phyloP scores from a whole-genome alignment of 2,113 vertebrate species.

The Xenopus laevis region DNA sequence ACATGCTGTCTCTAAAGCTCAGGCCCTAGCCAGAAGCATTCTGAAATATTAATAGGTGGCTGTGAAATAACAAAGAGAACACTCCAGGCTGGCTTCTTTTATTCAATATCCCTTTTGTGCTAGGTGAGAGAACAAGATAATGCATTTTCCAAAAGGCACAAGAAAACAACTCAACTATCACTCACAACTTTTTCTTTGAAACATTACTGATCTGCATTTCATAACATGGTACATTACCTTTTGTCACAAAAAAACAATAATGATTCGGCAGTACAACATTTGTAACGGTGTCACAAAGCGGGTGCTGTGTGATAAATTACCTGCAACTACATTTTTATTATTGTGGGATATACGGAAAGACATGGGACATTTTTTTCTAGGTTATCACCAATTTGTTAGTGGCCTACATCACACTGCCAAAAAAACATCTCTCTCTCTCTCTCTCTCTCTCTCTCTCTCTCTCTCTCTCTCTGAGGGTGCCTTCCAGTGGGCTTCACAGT shows the following conservation, averaged over 20 bases:
- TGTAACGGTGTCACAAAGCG: not conserved
- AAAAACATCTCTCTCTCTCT: no score
- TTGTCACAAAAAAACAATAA: constrained; percentile 17
- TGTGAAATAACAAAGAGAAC: constrained; percentile 18
- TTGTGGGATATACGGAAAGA: not conserved
- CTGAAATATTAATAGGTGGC: constrained; percentile 19
- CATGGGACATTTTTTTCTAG: not conserved
- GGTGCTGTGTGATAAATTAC: not conserved
- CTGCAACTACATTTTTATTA: not conserved
- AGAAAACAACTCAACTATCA: not conserved
- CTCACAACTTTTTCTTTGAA: constrained; percentile 7
- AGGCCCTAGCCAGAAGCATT: constrained; percentile 1
- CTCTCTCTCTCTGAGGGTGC: not conserved
- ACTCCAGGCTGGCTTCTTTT: constrained; percentile 12
- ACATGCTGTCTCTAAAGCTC: constrained; percentile 1
- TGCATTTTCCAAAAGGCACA: not conserved
- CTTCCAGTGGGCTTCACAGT: constrained; percentile 13
- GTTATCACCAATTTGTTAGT: not conserved
- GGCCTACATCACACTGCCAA: not conserved
- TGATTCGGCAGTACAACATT: constrained; percentile 1
- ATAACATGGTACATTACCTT: constrained; percentile 31
- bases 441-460: no score
- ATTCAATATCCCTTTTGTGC: not conserved
- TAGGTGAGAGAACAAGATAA: constrained; percentile 14
- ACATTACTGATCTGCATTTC: constrained; percentile 6